Conservation (phyloP, 2,797 vertebrate genomes). For the Amazona finschi region DNA sequence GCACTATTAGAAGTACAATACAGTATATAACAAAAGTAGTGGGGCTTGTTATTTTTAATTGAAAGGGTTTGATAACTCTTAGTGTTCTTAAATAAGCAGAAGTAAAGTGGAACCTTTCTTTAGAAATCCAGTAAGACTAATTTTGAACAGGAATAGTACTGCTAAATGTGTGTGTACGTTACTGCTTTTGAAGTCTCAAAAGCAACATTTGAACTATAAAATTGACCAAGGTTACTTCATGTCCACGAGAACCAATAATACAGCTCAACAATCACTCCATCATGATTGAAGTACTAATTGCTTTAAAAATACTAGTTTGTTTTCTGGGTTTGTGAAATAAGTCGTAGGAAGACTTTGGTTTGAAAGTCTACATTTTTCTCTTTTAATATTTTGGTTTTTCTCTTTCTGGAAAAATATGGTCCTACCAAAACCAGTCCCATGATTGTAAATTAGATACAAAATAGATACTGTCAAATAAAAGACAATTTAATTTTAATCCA, state of each 20-base stretch:
- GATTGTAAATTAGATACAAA: background rate
- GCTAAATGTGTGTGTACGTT: background rate
- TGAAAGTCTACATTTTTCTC: background rate
- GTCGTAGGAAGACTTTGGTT: background rate
- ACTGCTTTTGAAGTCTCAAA: background rate
- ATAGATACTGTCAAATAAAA: background rate
- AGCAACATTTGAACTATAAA: background rate
- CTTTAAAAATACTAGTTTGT: background rate
- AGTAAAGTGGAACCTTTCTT: background rate
- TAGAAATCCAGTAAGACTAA: background rate
- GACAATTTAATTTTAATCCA: background rate
- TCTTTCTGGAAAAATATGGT: background rate
- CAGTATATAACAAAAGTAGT: background rate
- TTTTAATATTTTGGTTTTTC: background rate
- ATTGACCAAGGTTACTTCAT: background rate
- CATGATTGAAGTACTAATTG: background rate
- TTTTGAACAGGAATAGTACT: background rate
- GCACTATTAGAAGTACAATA: background rate
- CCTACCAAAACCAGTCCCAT: background rate
- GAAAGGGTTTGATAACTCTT: background rate
- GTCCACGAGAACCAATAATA: background rate
- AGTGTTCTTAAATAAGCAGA: background rate
- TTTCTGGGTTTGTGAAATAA: background rate
- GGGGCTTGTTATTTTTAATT: background rate
- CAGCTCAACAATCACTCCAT: background rate